Conservation (phyloP, 2,797 vertebrate species). For the Sciurus carolinensis region DNA sequence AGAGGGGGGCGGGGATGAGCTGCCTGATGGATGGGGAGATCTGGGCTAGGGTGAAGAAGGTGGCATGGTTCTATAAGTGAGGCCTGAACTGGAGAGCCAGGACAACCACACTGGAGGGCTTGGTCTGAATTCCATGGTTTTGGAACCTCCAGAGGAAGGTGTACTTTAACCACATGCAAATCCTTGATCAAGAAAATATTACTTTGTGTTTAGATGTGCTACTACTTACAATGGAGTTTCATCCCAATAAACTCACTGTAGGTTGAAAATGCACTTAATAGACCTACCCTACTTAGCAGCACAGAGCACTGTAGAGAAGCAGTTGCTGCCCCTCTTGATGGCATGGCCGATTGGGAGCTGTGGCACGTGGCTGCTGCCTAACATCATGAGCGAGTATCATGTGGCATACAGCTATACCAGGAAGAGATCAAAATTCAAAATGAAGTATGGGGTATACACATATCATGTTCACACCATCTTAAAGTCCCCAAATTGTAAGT, state of each 20-base stretch:
- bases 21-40: background rate
- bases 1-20: background rate
- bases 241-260: background rate
- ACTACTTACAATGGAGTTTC: background rate
- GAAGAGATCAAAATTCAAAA: background rate
- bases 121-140: background rate
- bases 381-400: too few relatives aligned
- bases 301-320: background rate
- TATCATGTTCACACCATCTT: background rate
- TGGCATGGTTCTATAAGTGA: background rate
- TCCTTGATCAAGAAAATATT: background rate
- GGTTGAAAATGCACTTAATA: background rate
- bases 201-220: background rate
- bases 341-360: background rate
- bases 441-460: background rate
- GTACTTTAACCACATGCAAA: background rate
- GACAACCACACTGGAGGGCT: background rate
- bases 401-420: background rate
- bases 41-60: background rate
- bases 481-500: background rate
- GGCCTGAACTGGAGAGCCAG: background rate
- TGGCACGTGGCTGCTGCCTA: rapidly evolving
- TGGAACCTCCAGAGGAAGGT: background rate
- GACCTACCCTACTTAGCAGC: background rate
- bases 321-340: background rate